Evolutionary conservation across 2,113 vertebrate species (phyloP).

Genomic region (Dendrocopos noguchii): DNA sequence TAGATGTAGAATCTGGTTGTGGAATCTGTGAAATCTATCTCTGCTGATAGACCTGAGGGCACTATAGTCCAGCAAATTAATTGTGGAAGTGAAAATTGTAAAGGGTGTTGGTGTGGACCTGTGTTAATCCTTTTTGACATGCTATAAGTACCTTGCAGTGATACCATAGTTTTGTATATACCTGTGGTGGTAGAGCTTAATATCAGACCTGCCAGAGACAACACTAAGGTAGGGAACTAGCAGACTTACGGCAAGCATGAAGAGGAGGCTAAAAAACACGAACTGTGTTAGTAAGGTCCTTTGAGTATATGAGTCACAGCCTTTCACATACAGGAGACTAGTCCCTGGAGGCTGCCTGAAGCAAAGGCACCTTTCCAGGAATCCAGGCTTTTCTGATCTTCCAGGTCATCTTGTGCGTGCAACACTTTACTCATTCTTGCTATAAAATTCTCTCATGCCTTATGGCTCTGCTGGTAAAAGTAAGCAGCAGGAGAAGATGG

Average conservation of each 20-base stretch:
- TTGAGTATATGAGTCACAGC: rapidly evolving
- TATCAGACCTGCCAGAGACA: not conserved
- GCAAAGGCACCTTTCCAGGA: not conserved
- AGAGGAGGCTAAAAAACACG: not conserved
- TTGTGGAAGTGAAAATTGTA: not conserved
- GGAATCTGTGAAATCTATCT: not conserved
- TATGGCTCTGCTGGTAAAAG: not conserved
- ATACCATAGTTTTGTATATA: not conserved
- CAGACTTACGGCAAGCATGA: rapidly evolving
- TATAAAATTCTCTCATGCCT: not conserved
- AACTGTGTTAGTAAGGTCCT: rapidly evolving
- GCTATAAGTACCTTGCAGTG: not conserved
- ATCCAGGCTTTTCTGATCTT: not conserved
- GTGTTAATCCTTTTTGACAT: not conserved
- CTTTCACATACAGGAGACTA: rapidly evolving
- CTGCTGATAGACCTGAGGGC: not conserved
- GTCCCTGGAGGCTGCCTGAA: not conserved
- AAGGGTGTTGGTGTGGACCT: not conserved
- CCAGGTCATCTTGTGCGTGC: not conserved
- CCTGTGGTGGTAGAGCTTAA: not conserved
- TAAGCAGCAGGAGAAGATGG: not conserved
- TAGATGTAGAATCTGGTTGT: not conserved
- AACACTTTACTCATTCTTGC: not conserved
- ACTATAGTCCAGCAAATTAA: not conserved
- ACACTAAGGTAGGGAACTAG: not conserved